Percentiles rank a stretch among this genome's conserved stretches.
Conservation (phyloP, 2,888 invertebrate species). For the Euproctis similis region DNA sequence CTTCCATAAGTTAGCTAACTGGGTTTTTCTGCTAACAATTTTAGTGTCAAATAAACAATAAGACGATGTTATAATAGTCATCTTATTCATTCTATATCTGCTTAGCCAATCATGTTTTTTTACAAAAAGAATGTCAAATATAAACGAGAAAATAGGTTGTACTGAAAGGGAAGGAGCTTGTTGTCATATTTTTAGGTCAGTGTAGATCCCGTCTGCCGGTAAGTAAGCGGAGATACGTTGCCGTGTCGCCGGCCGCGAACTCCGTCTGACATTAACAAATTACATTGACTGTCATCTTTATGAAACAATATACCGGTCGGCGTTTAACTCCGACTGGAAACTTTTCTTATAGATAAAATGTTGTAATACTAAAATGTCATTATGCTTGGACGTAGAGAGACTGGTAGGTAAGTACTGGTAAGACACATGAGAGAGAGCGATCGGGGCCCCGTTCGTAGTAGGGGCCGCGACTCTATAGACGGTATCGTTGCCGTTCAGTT, state of each 20-base stretch:
- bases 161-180: conserved; percentile 41
- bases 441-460: conserved; percentile 50
- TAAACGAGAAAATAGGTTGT: too few relatives aligned
- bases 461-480: conserved; percentile 32
- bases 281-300: conserved; percentile 67
- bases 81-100: too few relatives aligned
- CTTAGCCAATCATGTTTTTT: too few relatives aligned
- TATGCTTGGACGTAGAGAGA: conserved; percentile 57
- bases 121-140: too few relatives aligned
- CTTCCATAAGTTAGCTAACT: too few relatives aligned
- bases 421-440: conserved; percentile 61
- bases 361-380: conserved; percentile 75
- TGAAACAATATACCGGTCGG: conserved; percentile 73
- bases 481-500: conserved; percentile 48
- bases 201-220: conserved; percentile 39
- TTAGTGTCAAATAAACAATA: too few relatives aligned
- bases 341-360: conserved; percentile 71
- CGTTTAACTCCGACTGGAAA: conserved; percentile 71
- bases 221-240: conserved; percentile 35
- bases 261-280: conserved; percentile 68
- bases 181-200: conserved; percentile 58
- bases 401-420: conserved; percentile 54
- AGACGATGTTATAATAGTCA: too few relatives aligned
- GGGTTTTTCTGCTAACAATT: too few relatives aligned
- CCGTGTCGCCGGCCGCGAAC: conserved; percentile 33